Base-by-base conservation (phyloP, 2,113 vertebrate species). In the Ceyx melanurus region DNA sequence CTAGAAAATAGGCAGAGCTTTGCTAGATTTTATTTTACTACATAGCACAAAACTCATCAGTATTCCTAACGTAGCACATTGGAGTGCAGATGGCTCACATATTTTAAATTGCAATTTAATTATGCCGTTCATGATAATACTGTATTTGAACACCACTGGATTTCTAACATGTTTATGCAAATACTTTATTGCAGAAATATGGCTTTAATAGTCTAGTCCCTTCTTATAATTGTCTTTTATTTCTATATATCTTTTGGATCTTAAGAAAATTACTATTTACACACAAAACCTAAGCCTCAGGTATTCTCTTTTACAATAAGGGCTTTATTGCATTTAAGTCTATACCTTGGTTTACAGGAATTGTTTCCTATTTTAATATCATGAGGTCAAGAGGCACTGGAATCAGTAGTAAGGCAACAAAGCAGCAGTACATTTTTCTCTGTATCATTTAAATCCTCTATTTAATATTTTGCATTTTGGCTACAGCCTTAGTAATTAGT, bases 41-140 rank as follows among this genome's bases (percentile, higher is more conserved):
- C 40, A 45, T 42, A 61, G 51, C 62, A 80, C 21, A 80, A 56
- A 93, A 28, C n/a, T 72, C 60, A 50, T 77, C 60, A 82, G 26
- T 94, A 96, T 94, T 93, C 90, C 88, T 73, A 64, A 3, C 15
- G 40, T 62, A 88, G 33, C n/a, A 57, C 73, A 82, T 45, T 60
- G 77, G 42, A 70, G 48, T 86, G 42, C 94, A 96, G 90, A 91
- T 92, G 65, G 65, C 17, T 48, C 65, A 46, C 45, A 48, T 33
- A 23, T 35, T 68, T 68, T 35, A 48, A 50, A 33, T 35, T 56
- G 67, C 77, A 93, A 92, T 91, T 94, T 95, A 95, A 94, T 94
- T 91, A 82, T 6, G 3, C 29, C 68, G 42, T 68, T 93, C 84
- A 48, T 37, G 14, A 88, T 54, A 33, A n/a, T 42, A 73, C 82